Evolutionary conservation across 35 echinoderm and acorn worm species (phyloP).

Genomic region (Strongylocentrotus purpuratus): DNA sequence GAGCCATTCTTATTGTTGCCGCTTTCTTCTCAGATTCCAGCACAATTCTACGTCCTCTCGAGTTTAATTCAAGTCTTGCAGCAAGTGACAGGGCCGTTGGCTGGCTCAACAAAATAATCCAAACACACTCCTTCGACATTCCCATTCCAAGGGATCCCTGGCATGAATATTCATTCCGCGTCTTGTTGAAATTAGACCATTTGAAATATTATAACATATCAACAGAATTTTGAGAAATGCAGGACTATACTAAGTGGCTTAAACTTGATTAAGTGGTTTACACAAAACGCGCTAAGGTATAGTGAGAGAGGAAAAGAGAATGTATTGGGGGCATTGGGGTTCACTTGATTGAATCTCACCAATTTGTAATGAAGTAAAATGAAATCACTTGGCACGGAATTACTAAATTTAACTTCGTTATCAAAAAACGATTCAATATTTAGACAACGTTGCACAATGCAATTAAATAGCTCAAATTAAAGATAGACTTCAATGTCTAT

Average conservation of each 20-base stretch:
- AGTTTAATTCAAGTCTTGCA: neutral
- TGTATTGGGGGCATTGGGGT: no score
- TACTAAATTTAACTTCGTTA: no score
- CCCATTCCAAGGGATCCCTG: neutral
- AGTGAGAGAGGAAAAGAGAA: no score
- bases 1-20: neutral
- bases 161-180: neutral
- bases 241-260: neutral
- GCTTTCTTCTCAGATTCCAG: neutral
- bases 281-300: neutral
- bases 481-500: no score
- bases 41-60: neutral
- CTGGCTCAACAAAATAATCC: neutral
- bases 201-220: neutral
- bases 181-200: neutral
- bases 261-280: neutral
- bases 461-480: no score
- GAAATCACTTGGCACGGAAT: no score
- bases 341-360: no score
- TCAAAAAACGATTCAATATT: no score
- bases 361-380: no score
- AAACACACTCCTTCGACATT: neutral
- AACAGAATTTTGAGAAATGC: neutral
- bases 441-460: no score
- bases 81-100: neutral